These are phyloP conservation scores for Pyrocoelia pectoralis DNA, from an alignment of 2,888 invertebrate genomes.

Conservation along the genomic window DNA sequence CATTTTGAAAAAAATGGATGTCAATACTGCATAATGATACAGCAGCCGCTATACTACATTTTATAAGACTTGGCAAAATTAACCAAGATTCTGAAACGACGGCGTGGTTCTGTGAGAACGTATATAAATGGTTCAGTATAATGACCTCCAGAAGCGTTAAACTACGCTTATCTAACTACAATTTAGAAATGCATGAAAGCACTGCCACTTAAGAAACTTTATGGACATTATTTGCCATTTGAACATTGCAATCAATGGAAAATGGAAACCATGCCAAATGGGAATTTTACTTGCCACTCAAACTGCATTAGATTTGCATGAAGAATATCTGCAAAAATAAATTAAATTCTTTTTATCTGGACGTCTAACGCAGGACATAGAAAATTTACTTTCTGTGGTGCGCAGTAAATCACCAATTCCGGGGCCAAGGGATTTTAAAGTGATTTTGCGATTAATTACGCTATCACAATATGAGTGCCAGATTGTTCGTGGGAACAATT, in stretches of 20 bases:
- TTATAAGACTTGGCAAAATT: neutral
- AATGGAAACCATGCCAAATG: neutral
- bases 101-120: neutral
- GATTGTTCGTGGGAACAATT: neutral
- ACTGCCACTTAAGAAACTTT: neutral
- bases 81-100: neutral
- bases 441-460: neutral
- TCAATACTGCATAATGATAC: neutral
- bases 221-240: neutral
- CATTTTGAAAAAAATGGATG: neutral
- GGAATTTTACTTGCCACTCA: neutral
- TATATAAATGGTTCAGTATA: neutral
- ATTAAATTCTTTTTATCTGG: neutral
- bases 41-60: neutral
- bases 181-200: neutral
- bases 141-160: neutral
- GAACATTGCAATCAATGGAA: neutral
- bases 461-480: neutral
- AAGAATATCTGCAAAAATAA: neutral
- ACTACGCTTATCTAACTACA: neutral
- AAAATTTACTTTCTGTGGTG: neutral
- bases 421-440: neutral
- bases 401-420: neutral
- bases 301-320: neutral
- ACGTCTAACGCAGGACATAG: neutral